A percentile compares a stretch with the other conserved stretches of the same genome.
Conservation (phyloP, 2,113 vertebrate species). For the Rhinoderma darwinii region DNA sequence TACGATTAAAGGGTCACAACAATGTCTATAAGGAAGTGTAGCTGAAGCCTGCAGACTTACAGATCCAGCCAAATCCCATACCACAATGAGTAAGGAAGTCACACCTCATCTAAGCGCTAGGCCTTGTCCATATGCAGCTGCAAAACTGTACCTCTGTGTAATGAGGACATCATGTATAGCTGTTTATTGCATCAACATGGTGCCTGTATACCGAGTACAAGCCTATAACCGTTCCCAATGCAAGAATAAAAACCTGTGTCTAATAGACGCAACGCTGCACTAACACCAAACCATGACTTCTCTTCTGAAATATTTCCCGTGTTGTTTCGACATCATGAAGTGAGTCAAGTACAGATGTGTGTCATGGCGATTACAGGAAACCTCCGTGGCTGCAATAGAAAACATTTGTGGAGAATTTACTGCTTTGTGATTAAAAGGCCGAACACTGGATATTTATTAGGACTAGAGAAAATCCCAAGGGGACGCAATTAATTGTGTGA, state of each 20-base stretch:
- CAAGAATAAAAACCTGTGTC: not conserved
- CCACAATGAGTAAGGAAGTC: conserved; percentile 24
- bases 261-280: not conserved
- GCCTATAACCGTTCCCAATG: not conserved
- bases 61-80: not conserved
- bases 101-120: conserved; percentile 2
- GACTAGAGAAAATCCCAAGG: not conserved
- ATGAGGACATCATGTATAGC: conserved; percentile 1
- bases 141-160: not conserved
- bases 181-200: not conserved
- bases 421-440: not conserved
- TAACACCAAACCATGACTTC: not conserved
- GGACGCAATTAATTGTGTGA: not conserved
- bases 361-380: not conserved
- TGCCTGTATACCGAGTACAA: not conserved
- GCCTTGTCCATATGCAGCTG: not conserved
- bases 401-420: not conserved
- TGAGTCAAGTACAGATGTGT: conserved; percentile 27
- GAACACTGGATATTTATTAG: not conserved
- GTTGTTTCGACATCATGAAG: not conserved
- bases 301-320: not conserved
- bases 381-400: not conserved
- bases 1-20: not conserved
- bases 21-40: not conserved
- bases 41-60: not conserved